These are phyloP conservation scores for Cryptocephalus moraei DNA, from an alignment of 2,888 invertebrate species.

Conservation along the genomic window DNA sequence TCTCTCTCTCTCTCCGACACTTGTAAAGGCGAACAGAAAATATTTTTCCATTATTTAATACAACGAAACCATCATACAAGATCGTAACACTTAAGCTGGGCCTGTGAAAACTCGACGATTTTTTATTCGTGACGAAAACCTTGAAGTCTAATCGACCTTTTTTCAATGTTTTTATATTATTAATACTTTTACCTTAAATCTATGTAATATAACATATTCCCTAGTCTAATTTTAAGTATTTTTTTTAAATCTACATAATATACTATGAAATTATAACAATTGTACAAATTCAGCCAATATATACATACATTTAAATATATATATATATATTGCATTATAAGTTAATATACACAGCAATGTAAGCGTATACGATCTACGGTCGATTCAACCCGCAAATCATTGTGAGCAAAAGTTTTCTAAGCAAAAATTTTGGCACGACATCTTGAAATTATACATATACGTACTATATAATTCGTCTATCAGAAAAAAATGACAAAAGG, in stretches of 20 bases:
- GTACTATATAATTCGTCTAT: too few relatives aligned
- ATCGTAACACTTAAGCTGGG: too few relatives aligned
- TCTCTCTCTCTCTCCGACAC: too few relatives aligned
- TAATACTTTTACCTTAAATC: slow-evolving; percentile 24
- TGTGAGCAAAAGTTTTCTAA: slow-evolving; percentile 38
- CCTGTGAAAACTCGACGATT: too few relatives aligned
- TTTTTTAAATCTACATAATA: slow-evolving; percentile 22
- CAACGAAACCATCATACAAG: too few relatives aligned
- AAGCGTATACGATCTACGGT: slow-evolving; percentile 35
- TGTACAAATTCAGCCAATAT: slow-evolving; percentile 40
- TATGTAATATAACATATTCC: slow-evolving; percentile 29
- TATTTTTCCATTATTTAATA: too few relatives aligned
- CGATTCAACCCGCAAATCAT: slow-evolving; percentile 23
- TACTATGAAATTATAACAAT: slow-evolving; percentile 42
- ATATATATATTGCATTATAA: slow-evolving; percentile 37
- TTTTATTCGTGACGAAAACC: background rate
- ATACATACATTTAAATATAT: slow-evolving; percentile 37
- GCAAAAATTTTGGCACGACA: slow-evolving; percentile 39
- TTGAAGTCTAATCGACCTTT: slow-evolving; percentile 23
- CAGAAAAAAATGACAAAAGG: too few relatives aligned
- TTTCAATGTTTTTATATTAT: slow-evolving; percentile 17
- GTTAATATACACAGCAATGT: slow-evolving; percentile 39
- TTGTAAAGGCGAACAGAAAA: too few relatives aligned
- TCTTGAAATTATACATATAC: slow-evolving; percentile 3
- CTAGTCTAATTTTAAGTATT: slow-evolving; percentile 28